These are phyloP conservation scores for Lithophane ornitopus DNA, from an alignment of 2,888 invertebrate genomes.

Conservation along the genomic window DNA sequence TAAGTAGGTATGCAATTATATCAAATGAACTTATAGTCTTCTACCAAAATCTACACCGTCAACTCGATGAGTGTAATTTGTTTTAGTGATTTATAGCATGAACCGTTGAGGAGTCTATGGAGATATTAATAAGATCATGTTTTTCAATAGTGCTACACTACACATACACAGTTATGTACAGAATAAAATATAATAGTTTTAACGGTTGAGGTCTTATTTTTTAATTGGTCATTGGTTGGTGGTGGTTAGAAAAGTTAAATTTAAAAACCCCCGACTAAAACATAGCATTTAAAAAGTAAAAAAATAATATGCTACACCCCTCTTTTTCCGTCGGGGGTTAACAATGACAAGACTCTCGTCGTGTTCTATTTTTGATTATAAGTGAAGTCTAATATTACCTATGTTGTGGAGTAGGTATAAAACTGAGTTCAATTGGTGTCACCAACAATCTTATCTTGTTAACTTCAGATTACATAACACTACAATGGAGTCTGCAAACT, in stretches of 20 bases:
- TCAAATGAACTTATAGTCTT: not conserved
- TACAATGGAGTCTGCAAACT: constrained; percentile 14
- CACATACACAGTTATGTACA: no score
- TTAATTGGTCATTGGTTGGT: no score
- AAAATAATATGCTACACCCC: no score
- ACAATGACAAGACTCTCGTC: not conserved
- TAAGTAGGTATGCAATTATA: not conserved
- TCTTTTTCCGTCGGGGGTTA: no score
- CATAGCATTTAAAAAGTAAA: no score
- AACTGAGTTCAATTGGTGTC: constrained; percentile 52
- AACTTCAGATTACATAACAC: constrained; percentile 40
- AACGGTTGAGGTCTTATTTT: not conserved
- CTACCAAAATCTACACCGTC: not conserved
- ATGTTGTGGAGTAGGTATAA: not conserved
- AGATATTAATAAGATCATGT: not conserved
- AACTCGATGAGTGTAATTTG: not conserved
- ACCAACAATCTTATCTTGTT: constrained; percentile 47
- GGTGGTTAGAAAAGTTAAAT: no score
- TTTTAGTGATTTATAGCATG: not conserved
- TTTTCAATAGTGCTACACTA: not conserved
- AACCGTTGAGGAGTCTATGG: not conserved
- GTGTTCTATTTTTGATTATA: not conserved
- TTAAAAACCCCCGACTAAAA: no score
- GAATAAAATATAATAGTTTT: no score
- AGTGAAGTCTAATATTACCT: not conserved